Percentiles rank a stretch among this genome's conserved stretches.
phyloP scores from a whole-genome alignment of 2,113 vertebrate species.

The Esox niger region DNA sequence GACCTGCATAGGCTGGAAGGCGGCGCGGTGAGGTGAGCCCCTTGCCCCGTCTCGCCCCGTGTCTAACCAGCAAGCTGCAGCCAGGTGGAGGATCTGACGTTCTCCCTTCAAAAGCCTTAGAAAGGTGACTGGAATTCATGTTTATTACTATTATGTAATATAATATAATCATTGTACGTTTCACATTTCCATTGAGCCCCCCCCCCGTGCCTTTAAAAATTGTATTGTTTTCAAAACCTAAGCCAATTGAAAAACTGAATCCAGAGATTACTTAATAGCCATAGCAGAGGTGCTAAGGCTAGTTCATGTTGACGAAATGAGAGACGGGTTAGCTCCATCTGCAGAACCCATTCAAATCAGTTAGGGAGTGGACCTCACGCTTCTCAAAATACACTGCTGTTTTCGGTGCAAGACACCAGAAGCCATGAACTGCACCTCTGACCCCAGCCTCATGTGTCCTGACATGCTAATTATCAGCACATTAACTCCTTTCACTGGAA shows the following conservation, averaged over 20 bases:
- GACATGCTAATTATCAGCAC: constrained; percentile 48
- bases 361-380: constrained; percentile 54
- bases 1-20: constrained; percentile 29
- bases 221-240: background rate
- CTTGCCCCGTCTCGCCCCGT: constrained; percentile 1
- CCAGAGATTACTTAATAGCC: background rate
- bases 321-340: constrained; percentile 47
- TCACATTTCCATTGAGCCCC: too few species aligned
- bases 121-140: too few species aligned
- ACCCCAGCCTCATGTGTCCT: constrained; percentile 52
- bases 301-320: constrained; percentile 3
- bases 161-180: background rate
- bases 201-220: too few species aligned
- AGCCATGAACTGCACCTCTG: constrained; percentile 53
- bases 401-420: constrained; percentile 49
- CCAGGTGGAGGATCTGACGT: too few species aligned
- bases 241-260: background rate
- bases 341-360: constrained; percentile 65
- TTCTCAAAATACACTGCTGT: constrained; percentile 31
- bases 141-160: too few species aligned
- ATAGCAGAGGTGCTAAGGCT: background rate
- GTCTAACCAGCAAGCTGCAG: background rate
- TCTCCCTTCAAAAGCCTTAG: too few species aligned
- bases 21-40: background rate
- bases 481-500: constrained; percentile 42